Evolutionary conservation across 2,113 vertebrate species (phyloP), one percentile per base, ranked within the genome.

Genomic region (Nerophis ophidion): DNA sequence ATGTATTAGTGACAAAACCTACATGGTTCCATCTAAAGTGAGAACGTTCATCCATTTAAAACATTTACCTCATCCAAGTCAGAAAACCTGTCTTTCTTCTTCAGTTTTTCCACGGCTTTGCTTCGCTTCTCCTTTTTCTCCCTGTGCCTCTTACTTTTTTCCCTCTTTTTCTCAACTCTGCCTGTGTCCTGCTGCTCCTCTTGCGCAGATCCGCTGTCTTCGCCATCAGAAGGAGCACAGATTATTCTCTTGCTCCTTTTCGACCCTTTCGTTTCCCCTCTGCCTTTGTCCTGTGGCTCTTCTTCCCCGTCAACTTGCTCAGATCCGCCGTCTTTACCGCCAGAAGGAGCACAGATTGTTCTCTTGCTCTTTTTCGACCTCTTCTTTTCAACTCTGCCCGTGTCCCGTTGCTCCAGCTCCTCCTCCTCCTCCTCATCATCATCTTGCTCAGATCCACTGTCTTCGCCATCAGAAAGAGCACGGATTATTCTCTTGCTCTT

Each of bases 51-150:
- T 1, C 9, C 40, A 9, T 12, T 4, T 44, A 11, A 11, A 12
- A 44, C 52, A 54, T 65, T 62, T 26, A 81, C 81, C 67, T 80
- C 62, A 50, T 59, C 70, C 53, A 66, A 14, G 51, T 55, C 73
- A 7, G 56, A 65, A 35, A 70, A 48, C 26, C 66, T 57, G 16
- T 77, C 77, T 38, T 76, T 81, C 38, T 81, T 84, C 69, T 84
- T 86, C 57, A 80, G 46, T 19, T 76, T 83, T 38, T 86, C 83
- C 49, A 84, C 55, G 0, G 46, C 72, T 75, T 70, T 77, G 45
- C 70, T 81, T 2, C 40, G 57, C 15, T 66, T 77, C 53, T 81
- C 83, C 73, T 88, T 92, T 63, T 86, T 93, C 67, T 91, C 72
- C 15, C 82, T 88, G 57, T 70, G 67, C 52, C 78, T 87, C 77